Percentiles rank a stretch among this genome's conserved stretches.
Conservation (phyloP, 2,888 invertebrate species). For the Lasius platythorax region DNA sequence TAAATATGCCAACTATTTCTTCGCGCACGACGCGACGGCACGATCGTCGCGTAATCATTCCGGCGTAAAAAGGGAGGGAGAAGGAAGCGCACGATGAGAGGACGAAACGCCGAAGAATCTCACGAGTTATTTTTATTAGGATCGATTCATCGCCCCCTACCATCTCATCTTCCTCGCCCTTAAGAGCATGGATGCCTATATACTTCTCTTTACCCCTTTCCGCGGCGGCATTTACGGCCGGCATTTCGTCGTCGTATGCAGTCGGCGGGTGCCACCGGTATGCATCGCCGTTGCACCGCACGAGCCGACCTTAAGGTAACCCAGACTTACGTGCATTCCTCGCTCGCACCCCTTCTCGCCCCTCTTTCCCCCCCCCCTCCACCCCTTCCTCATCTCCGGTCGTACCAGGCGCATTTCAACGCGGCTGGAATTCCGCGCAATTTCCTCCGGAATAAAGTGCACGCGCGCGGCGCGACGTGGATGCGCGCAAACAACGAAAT, state of each 20-base stretch:
- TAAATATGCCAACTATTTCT: constrained; percentile 39
- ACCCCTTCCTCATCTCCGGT: neutral
- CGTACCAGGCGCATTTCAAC: constrained; percentile 60
- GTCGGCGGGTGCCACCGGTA: constrained; percentile 28
- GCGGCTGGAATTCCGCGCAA: constrained; percentile 68
- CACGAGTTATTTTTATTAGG: constrained; percentile 57
- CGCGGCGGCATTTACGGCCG: constrained; percentile 28
- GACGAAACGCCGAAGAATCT: constrained; percentile 42
- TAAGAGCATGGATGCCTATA: neutral
- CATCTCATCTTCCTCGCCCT: neutral
- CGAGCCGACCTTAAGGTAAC: constrained; percentile 58
- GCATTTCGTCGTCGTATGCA: constrained; percentile 46
- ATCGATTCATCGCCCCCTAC: constrained; percentile 22
- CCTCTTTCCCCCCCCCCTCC: neutral
- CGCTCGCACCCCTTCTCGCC: neutral
- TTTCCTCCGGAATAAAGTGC: constrained; percentile 70
- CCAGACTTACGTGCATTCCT: constrained; percentile 63
- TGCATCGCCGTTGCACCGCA: constrained; percentile 42
- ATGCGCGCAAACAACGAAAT: constrained; percentile 68
- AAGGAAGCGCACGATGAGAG: constrained; percentile 51
- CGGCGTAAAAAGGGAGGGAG: neutral
- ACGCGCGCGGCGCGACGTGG: constrained; percentile 19
- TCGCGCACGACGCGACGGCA: neutral
- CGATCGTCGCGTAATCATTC: constrained; percentile 31
- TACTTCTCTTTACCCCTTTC: constrained; percentile 22